phyloP scores from a whole-genome alignment of 2,797 vertebrate genomes.

The Pteronotus mesoamericanus region DNA sequence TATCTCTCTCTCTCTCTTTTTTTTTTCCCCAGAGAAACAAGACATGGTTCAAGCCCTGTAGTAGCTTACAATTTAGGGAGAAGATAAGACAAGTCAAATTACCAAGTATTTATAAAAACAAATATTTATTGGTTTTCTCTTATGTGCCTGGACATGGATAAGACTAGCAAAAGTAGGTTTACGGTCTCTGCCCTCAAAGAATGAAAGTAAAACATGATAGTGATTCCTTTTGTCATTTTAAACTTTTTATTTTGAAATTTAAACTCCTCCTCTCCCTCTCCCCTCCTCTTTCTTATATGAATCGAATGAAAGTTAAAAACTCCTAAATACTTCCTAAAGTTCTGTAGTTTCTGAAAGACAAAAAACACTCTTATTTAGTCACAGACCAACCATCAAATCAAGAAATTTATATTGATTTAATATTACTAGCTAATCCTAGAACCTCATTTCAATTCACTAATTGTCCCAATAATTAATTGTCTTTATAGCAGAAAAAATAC shows the following conservation, averaged over 20 bases:
- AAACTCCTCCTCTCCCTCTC: neutral
- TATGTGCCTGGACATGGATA: neutral
- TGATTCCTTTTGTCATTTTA: neutral
- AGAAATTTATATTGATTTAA: neutral
- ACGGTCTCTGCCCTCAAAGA: neutral
- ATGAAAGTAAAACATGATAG: neutral
- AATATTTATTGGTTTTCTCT: neutral
- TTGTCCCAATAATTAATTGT: neutral
- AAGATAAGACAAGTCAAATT: neutral
- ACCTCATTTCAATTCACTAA: neutral
- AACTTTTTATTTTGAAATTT: slow-evolving; percentile 19
- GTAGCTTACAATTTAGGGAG: slow-evolving; percentile 51
- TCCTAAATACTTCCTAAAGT: neutral
- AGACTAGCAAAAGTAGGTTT: neutral
- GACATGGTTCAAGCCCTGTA: slow-evolving; percentile 25
- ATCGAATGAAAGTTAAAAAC: neutral
- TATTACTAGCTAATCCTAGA: neutral
- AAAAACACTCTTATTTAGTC: neutral
- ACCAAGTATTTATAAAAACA: neutral
- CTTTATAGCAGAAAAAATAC: neutral
- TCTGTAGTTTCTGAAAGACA: neutral
- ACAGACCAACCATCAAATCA: neutral
- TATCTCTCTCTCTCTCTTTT: neutral
- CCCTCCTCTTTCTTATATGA: neutral
- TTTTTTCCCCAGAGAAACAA: neutral